Evolutionary conservation across 64 coral and sea anemone genomes (phyloP).

Genomic region (Dendrophyllia cribrosa): DNA sequence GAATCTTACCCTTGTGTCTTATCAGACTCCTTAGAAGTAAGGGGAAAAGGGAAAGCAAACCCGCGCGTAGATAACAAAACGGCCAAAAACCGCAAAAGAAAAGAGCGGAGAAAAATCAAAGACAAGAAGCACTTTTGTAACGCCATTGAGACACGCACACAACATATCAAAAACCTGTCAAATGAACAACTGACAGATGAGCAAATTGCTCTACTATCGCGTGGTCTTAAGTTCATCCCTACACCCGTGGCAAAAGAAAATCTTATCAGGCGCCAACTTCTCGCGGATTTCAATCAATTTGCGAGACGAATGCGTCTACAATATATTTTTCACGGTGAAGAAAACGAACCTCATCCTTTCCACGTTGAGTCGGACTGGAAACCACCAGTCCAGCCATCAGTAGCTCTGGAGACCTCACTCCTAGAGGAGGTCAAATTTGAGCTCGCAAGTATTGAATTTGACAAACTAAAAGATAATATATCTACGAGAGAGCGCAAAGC

Average conservation of each 20-base stretch:
- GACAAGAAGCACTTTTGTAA: background rate
- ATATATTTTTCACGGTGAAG: no score
- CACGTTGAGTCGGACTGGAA: no score
- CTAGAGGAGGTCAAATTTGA: no score
- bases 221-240: constrained; percentile 67
- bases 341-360: no score
- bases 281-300: constrained; percentile 16
- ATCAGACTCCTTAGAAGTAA: background rate
- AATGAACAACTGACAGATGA: constrained; percentile 60
- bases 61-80: background rate
- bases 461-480: no score
- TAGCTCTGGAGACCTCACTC: background rate
- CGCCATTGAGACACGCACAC: constrained; percentile 15
- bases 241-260: constrained; percentile 30
- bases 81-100: constrained; percentile 8
- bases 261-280: constrained; percentile 36
- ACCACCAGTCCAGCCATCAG: background rate
- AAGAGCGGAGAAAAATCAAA: constrained; percentile 10
- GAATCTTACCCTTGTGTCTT: no score
- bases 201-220: constrained; percentile 58
- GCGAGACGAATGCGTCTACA: no score
- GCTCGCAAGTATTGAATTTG: no score
- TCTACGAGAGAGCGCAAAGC: no score
- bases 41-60: background rate
- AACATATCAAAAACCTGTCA: constrained; percentile 53